Percentiles rank a stretch among this genome's conserved stretches.
Conservation (phyloP, 2,888 invertebrate species). For the Creontiades dilutus region DNA sequence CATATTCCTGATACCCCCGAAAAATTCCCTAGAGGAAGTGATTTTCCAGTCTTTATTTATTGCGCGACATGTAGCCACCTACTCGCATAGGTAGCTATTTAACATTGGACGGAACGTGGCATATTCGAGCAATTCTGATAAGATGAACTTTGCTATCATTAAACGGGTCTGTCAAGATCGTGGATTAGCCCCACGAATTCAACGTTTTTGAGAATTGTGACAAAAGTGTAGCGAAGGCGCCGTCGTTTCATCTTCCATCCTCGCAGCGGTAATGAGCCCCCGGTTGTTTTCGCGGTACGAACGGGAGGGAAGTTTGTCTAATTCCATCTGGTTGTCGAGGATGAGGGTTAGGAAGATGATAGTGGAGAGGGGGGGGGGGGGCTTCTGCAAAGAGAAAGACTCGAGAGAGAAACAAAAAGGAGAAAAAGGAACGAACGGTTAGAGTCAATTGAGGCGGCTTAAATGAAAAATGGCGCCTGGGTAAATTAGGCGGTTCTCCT, state of each 20-base stretch:
- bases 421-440: slow-evolving; percentile 49
- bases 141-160: too few relatives aligned
- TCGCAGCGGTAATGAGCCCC: slow-evolving; percentile 11
- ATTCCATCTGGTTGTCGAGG: slow-evolving; percentile 31
- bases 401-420: neutral
- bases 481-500: slow-evolving; percentile 65
- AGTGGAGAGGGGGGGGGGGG: too few relatives aligned
- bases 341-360: too few relatives aligned
- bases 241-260: slow-evolving; percentile 1
- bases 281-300: slow-evolving; percentile 23
- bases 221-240: neutral
- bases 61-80: too few relatives aligned
- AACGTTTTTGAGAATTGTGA: neutral
- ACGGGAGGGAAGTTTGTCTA: slow-evolving; percentile 55
- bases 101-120: too few relatives aligned
- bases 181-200: too few relatives aligned
- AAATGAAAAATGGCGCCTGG: slow-evolving; percentile 69
- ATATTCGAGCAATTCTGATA: too few relatives aligned
- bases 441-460: slow-evolving; percentile 65
- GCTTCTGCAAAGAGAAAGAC: slow-evolving; percentile 55
- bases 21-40: too few relatives aligned
- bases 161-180: too few relatives aligned
- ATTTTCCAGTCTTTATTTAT: too few relatives aligned
- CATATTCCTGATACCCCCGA: too few relatives aligned
- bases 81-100: too few relatives aligned